Base-by-base conservation (phyloP, 2,797 vertebrate species). In the Acanthornis magna region DNA sequence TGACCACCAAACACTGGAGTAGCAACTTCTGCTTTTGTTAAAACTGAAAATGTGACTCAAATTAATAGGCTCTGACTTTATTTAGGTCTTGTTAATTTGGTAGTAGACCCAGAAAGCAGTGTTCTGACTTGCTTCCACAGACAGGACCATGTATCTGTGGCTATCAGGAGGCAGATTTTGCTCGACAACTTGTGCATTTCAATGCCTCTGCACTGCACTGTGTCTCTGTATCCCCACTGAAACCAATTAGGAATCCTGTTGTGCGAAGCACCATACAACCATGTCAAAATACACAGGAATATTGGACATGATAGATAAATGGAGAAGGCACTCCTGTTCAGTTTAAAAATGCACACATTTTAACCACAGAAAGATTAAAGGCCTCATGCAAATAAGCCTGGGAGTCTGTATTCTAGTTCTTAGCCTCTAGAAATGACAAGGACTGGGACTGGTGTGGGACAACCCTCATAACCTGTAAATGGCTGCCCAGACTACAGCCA, bases 241-340 rank as follows among this genome's bases (percentile, higher is more conserved):
- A 96, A 95, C 78, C 54, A 91, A 40, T 85, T 89, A 94, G 53
- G 32, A 77, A 60, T 80, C 32, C 22, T 79, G 36, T 45, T 63
- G 32, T 50, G 23, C 51, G 48, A 77, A 83, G 20, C 19, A 68
- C 29, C 3, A 5, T 34, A 50, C 16, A 89, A 20, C n/a, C 23
- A 30, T n/a, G 38, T 61, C 68, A 85, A 93, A 94, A 94, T 74
- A 74, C 11, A 45, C 11, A 29, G 16, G n/a, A 15, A 40, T 67
- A 81, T 62, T 42, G 55, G 40, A 70, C 4, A 21, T 38, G 62
- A 74, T 27, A 53, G 48, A 45, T 48, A 74, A 83, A 77, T 9
- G 19, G 30, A 85, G 32, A 77, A 66, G 21, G 9, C 50, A 42
- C 9, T 42, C 17, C 18, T 10, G 7, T 54, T 85, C 38, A 12